Evolutionary conservation across 2,797 vertebrate genomes (phyloP).

Genomic region (Propithecus perrieri): DNA sequence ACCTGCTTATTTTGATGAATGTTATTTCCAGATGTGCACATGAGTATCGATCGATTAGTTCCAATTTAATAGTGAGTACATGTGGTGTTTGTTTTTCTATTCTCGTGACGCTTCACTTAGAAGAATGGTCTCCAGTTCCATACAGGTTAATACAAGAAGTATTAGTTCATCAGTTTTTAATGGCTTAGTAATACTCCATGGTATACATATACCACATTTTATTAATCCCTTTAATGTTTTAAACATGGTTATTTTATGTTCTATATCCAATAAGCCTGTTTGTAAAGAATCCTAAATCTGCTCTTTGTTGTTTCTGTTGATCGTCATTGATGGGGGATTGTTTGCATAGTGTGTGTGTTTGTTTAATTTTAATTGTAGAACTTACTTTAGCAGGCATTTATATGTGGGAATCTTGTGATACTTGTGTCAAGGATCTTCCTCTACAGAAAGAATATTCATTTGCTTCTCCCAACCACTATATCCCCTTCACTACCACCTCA

Average conservation of each 20-base stretch:
- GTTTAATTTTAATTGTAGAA: neutral
- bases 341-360: neutral
- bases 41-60: no score
- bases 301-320: neutral
- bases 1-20: no score
- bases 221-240: neutral
- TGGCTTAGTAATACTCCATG: no score
- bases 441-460: neutral
- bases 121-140: no score
- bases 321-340: neutral
- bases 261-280: neutral
- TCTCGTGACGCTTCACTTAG: no score
- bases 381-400: neutral
- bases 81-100: no score
- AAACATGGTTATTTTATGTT: neutral
- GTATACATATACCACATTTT: no score
- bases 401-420: neutral
- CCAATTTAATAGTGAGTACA: no score
- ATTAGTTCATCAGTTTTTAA: no score
- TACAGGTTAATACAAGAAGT: no score
- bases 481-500: neutral
- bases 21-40: no score
- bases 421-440: neutral
- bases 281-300: neutral
- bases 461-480: neutral